Evolutionary conservation across 1,140 invertebrate genomes (phyloP).

Genomic region (Drosophila navojoa): DNA sequence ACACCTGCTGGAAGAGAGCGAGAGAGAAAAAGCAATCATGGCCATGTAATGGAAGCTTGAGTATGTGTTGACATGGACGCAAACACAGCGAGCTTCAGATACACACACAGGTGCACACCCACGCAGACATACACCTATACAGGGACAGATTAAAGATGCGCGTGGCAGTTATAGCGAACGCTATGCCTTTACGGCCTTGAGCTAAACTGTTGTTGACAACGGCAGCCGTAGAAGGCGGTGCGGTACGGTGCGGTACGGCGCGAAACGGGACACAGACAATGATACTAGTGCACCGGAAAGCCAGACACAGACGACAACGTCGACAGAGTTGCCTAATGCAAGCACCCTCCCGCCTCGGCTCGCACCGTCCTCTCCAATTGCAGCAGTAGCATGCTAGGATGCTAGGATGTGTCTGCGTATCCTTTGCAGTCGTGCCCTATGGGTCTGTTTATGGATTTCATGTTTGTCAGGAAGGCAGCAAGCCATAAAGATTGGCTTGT

Average conservation of each 20-base stretch:
- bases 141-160: constrained; percentile 34
- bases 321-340: constrained; percentile 42
- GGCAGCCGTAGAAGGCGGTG: constrained; percentile 21
- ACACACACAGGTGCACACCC: constrained; percentile 15
- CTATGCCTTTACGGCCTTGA: constrained; percentile 73
- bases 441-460: constrained; percentile 72
- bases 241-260: constrained; percentile 8
- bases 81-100: constrained; percentile 28
- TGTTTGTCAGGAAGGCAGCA: constrained; percentile 73
- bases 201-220: constrained; percentile 80
- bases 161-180: constrained; percentile 68
- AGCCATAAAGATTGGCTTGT: constrained; percentile 74
- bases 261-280: constrained; percentile 56
- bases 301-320: constrained; percentile 49
- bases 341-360: background rate
- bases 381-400: constrained; percentile 20
- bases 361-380: background rate
- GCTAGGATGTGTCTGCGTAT: constrained; percentile 52
- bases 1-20: constrained; percentile 51
- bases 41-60: constrained; percentile 77
- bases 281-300: constrained; percentile 64
- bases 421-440: constrained; percentile 55
- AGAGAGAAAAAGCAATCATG: constrained; percentile 69
- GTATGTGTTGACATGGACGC: constrained; percentile 72
- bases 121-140: constrained; percentile 7